Percentiles rank a stretch among this genome's conserved stretches.
phyloP scores from a whole-genome alignment of 2,888 invertebrate genomes.

The Raillietiella orientalis region DNA sequence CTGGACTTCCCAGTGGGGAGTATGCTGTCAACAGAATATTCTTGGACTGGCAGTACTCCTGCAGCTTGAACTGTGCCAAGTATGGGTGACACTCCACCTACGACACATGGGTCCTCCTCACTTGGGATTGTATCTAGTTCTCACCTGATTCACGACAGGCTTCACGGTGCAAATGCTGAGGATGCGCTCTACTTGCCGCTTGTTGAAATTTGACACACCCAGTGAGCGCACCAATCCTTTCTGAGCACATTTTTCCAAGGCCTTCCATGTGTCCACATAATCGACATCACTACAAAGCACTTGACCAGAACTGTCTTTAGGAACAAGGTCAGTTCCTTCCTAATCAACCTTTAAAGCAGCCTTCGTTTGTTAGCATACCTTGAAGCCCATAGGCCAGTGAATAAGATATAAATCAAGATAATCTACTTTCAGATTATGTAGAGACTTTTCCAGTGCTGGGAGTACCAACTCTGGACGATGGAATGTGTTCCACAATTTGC shows the following conservation, averaged over 20 bases:
- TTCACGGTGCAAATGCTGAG: constrained; percentile 21
- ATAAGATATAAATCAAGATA: constrained; percentile 65
- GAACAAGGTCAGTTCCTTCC: constrained; percentile 28
- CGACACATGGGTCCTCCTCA: too few relatives aligned
- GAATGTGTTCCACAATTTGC: constrained; percentile 54
- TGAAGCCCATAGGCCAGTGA: constrained; percentile 65
- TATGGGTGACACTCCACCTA: constrained; percentile 57
- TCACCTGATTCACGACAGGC: too few relatives aligned
- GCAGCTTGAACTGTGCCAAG: constrained; percentile 29
- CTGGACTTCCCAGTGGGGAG: constrained; percentile 31
- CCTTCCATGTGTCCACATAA: too few relatives aligned
- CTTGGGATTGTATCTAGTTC: too few relatives aligned
- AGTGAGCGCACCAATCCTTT: constrained; percentile 32
- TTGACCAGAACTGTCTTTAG: constrained; percentile 24
- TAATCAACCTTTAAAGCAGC: too few relatives aligned
- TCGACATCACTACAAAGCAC: constrained; percentile 24
- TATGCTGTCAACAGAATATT: constrained; percentile 36
- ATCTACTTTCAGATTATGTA: constrained; percentile 33
- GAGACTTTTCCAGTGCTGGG: constrained; percentile 25
- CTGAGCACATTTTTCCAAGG: constrained; percentile 32
- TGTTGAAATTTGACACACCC: constrained; percentile 54
- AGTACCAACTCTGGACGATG: constrained; percentile 44
- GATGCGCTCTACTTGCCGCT: constrained; percentile 29
- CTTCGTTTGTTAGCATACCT: too few relatives aligned
- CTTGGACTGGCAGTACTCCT: constrained; percentile 24